phyloP scores from a whole-genome alignment of 2,888 invertebrate genomes.

The Tipula helvola region DNA sequence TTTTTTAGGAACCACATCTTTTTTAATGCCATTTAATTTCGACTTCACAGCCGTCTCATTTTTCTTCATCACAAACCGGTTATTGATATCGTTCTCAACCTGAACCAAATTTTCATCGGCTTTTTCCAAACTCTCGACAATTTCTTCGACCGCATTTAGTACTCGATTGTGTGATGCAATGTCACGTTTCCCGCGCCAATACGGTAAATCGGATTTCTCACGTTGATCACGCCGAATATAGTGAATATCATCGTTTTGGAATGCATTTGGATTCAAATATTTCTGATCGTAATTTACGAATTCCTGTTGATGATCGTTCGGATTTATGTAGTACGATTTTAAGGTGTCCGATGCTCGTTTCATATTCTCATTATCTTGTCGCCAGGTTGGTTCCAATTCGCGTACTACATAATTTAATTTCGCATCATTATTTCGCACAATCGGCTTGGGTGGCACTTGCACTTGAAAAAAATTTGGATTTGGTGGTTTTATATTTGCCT shows the following conservation, averaged over 20 bases:
- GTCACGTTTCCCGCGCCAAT: not conserved
- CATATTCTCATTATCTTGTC: slow-evolving; percentile 14
- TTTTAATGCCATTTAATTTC: not conserved
- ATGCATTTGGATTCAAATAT: not conserved
- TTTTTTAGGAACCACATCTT: not conserved
- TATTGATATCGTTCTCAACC: not conserved
- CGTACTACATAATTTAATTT: slow-evolving; percentile 11
- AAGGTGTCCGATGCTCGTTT: slow-evolving; percentile 12
- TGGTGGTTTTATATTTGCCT: not conserved
- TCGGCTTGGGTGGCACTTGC: not conserved
- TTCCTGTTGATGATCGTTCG: not conserved
- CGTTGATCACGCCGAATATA: not conserved
- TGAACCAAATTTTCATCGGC: slow-evolving; percentile 7
- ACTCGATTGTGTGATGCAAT: not conserved
- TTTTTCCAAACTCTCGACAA: slow-evolving; percentile 12
- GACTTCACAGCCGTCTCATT: not conserved
- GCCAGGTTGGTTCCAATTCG: slow-evolving; percentile 15
- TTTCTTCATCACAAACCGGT: not conserved
- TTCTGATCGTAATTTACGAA: not conserved
- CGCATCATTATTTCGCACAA: not conserved
- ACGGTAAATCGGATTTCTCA: not conserved
- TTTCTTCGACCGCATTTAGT: slow-evolving; percentile 5
- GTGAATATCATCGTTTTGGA: not conserved
- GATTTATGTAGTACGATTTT: slow-evolving; percentile 13
- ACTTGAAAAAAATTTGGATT: not conserved